These are phyloP conservation scores for Mythimna lalbum DNA, from an alignment of 2,888 invertebrate species.

Conservation along the genomic window DNA sequence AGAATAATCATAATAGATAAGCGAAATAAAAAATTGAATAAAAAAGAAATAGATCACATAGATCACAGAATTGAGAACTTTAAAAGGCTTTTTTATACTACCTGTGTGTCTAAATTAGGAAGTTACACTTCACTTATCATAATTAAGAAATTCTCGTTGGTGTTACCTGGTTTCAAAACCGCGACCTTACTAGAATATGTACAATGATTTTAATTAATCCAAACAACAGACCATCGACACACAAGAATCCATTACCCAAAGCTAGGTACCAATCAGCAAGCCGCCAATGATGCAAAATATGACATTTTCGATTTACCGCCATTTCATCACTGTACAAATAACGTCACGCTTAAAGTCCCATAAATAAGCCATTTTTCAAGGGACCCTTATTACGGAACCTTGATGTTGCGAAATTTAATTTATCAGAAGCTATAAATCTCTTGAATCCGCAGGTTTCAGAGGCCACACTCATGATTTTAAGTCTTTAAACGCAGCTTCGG, in stretches of 20 bases:
- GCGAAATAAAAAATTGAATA: no score
- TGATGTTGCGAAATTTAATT: conserved; percentile 60
- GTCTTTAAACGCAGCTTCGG: conserved; percentile 39
- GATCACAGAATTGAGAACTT: no score
- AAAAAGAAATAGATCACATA: no score
- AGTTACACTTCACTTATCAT: no score
- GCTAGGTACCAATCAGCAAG: conserved; percentile 16
- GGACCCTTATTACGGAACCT: conserved; percentile 45
- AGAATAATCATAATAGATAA: no score
- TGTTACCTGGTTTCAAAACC: no score
- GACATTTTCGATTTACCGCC: conserved; percentile 44
- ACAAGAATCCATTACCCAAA: conserved; percentile 4
- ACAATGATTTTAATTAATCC: neutral
- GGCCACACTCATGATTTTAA: conserved; percentile 44
- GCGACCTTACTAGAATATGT: no score
- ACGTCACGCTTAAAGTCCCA: conserved; percentile 49
- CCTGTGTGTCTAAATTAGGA: no score
- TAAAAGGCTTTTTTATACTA: no score
- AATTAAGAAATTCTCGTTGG: no score
- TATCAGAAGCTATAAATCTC: conserved; percentile 66
- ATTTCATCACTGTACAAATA: conserved; percentile 62
- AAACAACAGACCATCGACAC: neutral
- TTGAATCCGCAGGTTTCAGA: conserved; percentile 46
- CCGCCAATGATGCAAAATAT: conserved; percentile 34
- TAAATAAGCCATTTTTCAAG: conserved; percentile 59